These are phyloP conservation scores for Tyto alba DNA, from an alignment of 2,113 vertebrate species.

Conservation along the genomic window DNA sequence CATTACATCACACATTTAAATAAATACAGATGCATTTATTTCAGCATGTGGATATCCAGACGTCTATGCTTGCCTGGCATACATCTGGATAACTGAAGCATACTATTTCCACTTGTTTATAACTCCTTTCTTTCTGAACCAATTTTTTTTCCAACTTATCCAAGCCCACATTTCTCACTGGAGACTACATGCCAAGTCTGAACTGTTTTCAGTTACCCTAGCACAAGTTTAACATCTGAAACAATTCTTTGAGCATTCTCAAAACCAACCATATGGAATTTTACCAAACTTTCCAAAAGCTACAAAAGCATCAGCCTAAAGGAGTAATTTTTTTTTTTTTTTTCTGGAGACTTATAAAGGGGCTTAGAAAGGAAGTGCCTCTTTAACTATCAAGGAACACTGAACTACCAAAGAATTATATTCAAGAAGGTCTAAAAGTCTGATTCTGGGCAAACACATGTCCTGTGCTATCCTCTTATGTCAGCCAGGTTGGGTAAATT, in stretches of 20 bases:
- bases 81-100: slow-evolving; percentile 59
- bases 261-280: slow-evolving; percentile 57
- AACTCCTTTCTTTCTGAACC: slow-evolving; percentile 65
- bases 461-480: not conserved
- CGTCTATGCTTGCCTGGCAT: slow-evolving; percentile 52
- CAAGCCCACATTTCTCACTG: slow-evolving; percentile 58
- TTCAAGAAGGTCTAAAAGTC: not conserved
- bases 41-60: slow-evolving; percentile 54
- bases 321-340: not conserved
- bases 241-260: slow-evolving; percentile 51
- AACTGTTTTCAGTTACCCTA: slow-evolving; percentile 62
- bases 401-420: not conserved
- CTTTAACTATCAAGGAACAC: slow-evolving; percentile 1
- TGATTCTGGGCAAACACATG: not conserved
- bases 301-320: slow-evolving; percentile 38
- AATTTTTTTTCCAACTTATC: slow-evolving; percentile 59
- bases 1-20: slow-evolving; percentile 66
- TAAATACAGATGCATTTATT: slow-evolving; percentile 62
- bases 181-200: slow-evolving; percentile 48
- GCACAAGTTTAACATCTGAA: slow-evolving; percentile 60
- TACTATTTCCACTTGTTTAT: slow-evolving; percentile 66
- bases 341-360: slow-evolving; percentile 34
- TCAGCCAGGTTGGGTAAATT: not conserved
- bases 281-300: slow-evolving; percentile 53
- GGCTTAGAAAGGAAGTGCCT: slow-evolving; percentile 40